phyloP scores from a whole-genome alignment of 2,888 invertebrate species.

The Euzophera pinguis region DNA sequence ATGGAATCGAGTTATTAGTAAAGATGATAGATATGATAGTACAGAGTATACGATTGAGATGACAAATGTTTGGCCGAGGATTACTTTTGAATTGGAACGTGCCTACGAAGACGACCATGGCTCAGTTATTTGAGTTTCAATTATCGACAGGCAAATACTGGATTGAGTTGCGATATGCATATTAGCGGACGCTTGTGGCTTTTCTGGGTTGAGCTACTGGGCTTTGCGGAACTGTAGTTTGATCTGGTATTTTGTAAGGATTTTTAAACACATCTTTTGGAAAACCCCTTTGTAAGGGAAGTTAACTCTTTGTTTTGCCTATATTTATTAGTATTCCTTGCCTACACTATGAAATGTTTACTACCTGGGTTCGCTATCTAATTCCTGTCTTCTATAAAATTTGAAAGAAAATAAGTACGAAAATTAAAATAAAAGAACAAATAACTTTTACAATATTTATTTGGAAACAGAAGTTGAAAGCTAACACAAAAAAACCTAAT shows the following conservation, averaged over 20 bases:
- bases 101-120: conserved; percentile 68
- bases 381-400: no score
- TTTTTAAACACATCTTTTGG: not conserved
- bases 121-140: conserved; percentile 74
- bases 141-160: conserved; percentile 70
- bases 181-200: conserved; percentile 42
- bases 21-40: conserved; percentile 29
- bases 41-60: conserved; percentile 58
- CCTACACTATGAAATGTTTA: no score
- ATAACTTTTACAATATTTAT: no score
- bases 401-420: no score
- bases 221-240: not conserved
- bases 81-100: conserved; percentile 77
- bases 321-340: no score
- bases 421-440: no score
- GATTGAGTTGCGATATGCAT: conserved; percentile 64
- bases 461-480: no score
- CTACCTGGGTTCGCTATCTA: no score
- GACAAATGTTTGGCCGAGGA: conserved; percentile 73
- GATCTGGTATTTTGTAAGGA: not conserved
- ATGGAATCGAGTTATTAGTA: conserved; percentile 14
- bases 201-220: conserved; percentile 18
- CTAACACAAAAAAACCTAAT: no score
- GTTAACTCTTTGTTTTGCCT: no score
- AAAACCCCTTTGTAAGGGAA: no score